Conservation (phyloP, 1,140 invertebrate genomes). For the Epicauta chinensis region DNA sequence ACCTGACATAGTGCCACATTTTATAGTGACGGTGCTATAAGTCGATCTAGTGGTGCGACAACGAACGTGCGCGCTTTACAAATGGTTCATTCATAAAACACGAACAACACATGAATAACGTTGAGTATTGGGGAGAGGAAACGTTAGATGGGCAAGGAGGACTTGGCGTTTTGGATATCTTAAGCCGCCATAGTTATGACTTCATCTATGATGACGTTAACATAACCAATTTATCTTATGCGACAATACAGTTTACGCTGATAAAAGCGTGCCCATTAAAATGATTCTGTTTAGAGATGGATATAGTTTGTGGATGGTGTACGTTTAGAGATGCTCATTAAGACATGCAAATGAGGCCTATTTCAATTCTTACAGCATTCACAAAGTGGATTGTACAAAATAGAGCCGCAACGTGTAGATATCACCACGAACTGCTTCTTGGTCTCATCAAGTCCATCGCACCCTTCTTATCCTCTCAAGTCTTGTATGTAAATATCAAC, state of each 20-base stretch:
- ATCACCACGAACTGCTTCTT: constrained; percentile 13
- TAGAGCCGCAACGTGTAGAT: constrained; percentile 13
- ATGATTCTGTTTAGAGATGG: constrained; percentile 23
- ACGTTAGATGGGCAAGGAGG: no score
- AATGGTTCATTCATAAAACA: constrained; percentile 44
- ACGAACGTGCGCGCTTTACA: constrained; percentile 40
- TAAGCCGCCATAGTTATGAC: no score
- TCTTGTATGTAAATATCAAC: constrained; percentile 16
- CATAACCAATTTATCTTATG: constrained; percentile 20
- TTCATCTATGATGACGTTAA: not conserved
- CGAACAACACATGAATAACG: constrained; percentile 44
- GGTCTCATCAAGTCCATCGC: constrained; percentile 13
- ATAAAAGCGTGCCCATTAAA: constrained; percentile 34
- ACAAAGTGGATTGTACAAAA: constrained; percentile 28
- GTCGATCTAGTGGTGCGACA: constrained; percentile 36
- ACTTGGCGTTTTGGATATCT: no score
- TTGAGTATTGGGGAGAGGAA: no score
- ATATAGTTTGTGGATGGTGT: constrained; percentile 14
- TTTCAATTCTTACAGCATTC: constrained; percentile 36
- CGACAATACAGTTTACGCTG: constrained; percentile 25
- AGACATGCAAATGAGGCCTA: constrained; percentile 39
- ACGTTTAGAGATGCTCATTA: constrained; percentile 38
- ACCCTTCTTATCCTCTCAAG: constrained; percentile 2
- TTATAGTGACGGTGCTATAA: constrained; percentile 28
- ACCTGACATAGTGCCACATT: constrained; percentile 28